These are phyloP conservation scores for Drosophila setosimentum DNA, from an alignment of 2,888 invertebrate species.

Conservation along the genomic window DNA sequence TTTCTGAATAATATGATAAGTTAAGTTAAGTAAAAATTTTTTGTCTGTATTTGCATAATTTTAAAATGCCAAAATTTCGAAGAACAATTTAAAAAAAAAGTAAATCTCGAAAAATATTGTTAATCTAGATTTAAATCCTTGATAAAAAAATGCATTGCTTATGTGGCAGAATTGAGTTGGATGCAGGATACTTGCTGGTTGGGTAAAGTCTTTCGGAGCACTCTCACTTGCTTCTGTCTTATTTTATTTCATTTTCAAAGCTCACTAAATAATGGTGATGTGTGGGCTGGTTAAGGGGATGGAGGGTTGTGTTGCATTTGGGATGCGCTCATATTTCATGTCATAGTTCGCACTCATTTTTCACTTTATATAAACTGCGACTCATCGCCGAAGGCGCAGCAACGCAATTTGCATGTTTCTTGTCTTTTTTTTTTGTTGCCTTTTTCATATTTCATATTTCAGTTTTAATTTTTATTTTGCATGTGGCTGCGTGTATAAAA, in stretches of 20 bases:
- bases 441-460: slow-evolving; percentile 48
- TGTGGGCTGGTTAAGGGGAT: slow-evolving; percentile 6
- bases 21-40: too few relatives aligned
- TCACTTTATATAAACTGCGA: slow-evolving; percentile 77
- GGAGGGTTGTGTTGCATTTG: slow-evolving; percentile 39
- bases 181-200: neutral
- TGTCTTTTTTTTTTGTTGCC: slow-evolving; percentile 8
- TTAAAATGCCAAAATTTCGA: too few relatives aligned
- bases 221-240: slow-evolving; percentile 8
- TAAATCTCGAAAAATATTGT: neutral
- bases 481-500: slow-evolving; percentile 76
- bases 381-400: slow-evolving; percentile 70
- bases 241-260: slow-evolving; percentile 38
- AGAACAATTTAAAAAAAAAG: neutral
- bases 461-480: slow-evolving; percentile 76
- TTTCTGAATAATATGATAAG: neutral
- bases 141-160: neutral
- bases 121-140: neutral
- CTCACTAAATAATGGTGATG: slow-evolving; percentile 33
- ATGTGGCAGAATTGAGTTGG: neutral
- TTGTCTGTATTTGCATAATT: too few relatives aligned
- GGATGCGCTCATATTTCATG: slow-evolving; percentile 70
- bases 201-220: neutral
- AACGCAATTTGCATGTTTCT: slow-evolving; percentile 77
- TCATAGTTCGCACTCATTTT: slow-evolving; percentile 80